Evolutionary conservation across 2,797 vertebrate species (phyloP).

Genomic region (Aselliscus stoliczkanus): DNA sequence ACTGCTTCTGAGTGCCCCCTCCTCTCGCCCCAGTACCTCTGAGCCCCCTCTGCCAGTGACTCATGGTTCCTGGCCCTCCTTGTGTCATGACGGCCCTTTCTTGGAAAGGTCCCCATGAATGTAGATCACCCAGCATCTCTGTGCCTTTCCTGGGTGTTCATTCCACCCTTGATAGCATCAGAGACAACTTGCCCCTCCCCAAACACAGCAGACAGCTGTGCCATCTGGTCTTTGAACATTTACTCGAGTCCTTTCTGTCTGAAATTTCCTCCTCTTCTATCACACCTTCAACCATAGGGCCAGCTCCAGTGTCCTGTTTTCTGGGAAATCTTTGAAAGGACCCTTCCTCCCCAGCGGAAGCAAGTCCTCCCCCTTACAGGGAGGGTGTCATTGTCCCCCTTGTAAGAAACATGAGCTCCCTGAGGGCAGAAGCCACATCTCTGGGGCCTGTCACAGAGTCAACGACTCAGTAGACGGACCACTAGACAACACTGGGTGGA

Average conservation of each 20-base stretch:
- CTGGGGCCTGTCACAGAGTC: background rate
- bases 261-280: background rate
- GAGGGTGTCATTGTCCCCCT: background rate
- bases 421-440: background rate
- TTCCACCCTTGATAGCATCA: background rate
- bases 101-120: background rate
- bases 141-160: background rate
- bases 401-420: background rate
- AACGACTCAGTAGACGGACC: too few species aligned
- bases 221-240: background rate
- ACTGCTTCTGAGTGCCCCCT: too few species aligned
- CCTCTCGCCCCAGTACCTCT: too few species aligned
- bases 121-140: background rate
- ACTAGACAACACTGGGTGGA: background rate
- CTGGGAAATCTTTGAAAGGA: background rate
- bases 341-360: background rate
- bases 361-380: background rate
- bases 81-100: fast-evolving
- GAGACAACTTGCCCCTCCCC: background rate
- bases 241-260: background rate
- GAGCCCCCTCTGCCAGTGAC: fast-evolving
- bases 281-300: background rate
- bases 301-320: background rate
- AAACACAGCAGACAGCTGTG: fast-evolving
- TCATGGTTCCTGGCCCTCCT: background rate